Percentiles rank a stretch among this genome's conserved stretches.
phyloP scores from a whole-genome alignment of 2,888 invertebrate genomes.

The Drosophila algonquin region DNA sequence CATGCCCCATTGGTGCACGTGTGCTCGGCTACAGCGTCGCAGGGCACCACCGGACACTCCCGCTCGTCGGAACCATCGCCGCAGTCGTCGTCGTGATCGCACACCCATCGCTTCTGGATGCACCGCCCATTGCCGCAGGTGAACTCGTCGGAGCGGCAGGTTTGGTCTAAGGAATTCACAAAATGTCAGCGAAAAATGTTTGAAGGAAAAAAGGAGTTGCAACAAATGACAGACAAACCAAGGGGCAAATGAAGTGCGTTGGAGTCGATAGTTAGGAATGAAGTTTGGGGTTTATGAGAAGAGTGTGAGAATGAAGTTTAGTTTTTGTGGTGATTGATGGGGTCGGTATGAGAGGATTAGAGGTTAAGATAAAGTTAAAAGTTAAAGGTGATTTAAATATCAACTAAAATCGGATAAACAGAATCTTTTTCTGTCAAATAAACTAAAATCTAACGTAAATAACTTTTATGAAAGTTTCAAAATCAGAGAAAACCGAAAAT shows the following conservation, averaged over 20 bases:
- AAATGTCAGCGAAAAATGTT: slow-evolving; percentile 41
- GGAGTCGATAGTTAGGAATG: slow-evolving; percentile 38
- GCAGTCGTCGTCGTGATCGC: slow-evolving; percentile 94
- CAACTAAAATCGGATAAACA: not conserved
- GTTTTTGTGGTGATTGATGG: not conserved
- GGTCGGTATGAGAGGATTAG: not conserved
- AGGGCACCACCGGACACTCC: slow-evolving; percentile 89
- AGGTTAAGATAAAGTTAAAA: slow-evolving; percentile 14
- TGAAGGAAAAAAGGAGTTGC: slow-evolving; percentile 18
- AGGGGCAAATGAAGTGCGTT: slow-evolving; percentile 45
- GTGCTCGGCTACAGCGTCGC: slow-evolving; percentile 90
- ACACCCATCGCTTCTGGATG: slow-evolving; percentile 94
- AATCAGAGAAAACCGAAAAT: not conserved
- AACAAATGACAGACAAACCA: slow-evolving; percentile 1
- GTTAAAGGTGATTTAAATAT: not conserved
- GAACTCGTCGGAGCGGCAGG: slow-evolving; percentile 96
- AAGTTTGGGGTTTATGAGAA: slow-evolving; percentile 3
- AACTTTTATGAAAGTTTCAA: not conserved
- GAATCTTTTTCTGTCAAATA: not conserved
- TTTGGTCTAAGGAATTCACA: slow-evolving; percentile 88
- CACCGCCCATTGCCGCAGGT: slow-evolving; percentile 96
- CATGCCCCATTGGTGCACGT: slow-evolving; percentile 92
- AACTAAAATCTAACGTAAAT: slow-evolving; percentile 4
- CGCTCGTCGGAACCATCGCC: slow-evolving; percentile 93
- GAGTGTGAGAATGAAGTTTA: not conserved